Percentiles rank a stretch among this genome's conserved stretches.
phyloP scores from a whole-genome alignment of 2,888 invertebrate genomes.

The Pollenia griseotomentosa region DNA sequence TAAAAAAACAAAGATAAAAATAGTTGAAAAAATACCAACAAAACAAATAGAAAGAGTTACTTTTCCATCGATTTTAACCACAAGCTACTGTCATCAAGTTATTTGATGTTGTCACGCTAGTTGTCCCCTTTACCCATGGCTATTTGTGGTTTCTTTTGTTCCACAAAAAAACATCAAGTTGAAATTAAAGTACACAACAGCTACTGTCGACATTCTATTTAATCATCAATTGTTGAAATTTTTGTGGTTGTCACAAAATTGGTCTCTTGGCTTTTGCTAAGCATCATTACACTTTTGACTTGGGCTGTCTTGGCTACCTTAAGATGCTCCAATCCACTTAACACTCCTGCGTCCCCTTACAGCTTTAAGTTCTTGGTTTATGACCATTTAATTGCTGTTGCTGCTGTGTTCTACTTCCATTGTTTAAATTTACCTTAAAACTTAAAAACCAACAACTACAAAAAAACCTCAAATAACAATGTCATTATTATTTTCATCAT shows the following conservation, averaged over 20 bases:
- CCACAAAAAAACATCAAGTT: constrained; percentile 24
- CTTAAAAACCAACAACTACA: constrained; percentile 43
- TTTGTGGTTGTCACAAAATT: constrained; percentile 70
- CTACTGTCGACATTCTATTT: constrained; percentile 67
- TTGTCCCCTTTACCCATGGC: constrained; percentile 73
- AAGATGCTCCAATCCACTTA: not conserved
- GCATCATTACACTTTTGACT: constrained; percentile 39
- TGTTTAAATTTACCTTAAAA: constrained; percentile 58
- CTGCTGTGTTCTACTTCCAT: constrained; percentile 66
- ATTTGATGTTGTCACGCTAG: constrained; percentile 73
- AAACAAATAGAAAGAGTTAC: constrained; percentile 40
- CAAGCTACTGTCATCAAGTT: constrained; percentile 73
- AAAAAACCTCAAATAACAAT: constrained; percentile 69
- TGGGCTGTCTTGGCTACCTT: constrained; percentile 1
- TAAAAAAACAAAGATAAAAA: not conserved
- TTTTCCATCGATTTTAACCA: constrained; percentile 59
- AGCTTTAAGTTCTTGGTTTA: constrained; percentile 32
- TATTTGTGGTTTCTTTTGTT: constrained; percentile 62
- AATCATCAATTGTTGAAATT: constrained; percentile 66
- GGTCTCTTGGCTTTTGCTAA: constrained; percentile 28
- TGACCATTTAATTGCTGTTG: constrained; percentile 66
- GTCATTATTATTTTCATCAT: constrained; percentile 66
- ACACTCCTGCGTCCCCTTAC: constrained; percentile 1
- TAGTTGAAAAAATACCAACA: not conserved
- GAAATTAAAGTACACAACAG: constrained; percentile 39